Percentiles rank a stretch among this genome's conserved stretches.
These are phyloP conservation scores for Bufo bufo DNA, from an alignment of 2,113 vertebrate genomes.

Conservation along the genomic window DNA sequence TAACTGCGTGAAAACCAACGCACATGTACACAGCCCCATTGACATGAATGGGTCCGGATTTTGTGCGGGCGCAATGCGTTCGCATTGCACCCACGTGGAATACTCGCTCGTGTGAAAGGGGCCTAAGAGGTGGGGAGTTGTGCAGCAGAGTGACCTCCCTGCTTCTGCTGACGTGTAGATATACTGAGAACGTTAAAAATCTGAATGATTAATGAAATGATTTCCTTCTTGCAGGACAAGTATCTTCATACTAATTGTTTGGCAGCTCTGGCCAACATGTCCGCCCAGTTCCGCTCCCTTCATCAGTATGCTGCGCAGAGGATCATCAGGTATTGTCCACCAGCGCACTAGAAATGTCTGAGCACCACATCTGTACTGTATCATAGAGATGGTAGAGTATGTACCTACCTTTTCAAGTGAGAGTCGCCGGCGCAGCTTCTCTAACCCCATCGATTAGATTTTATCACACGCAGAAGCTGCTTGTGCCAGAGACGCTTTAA, in stretches of 20 bases:
- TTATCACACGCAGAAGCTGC: background rate
- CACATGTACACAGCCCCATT: no score
- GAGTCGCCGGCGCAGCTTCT: background rate
- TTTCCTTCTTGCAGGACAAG: slow-evolving; percentile 83
- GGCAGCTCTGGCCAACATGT: slow-evolving; percentile 98
- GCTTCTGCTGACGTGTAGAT: no score
- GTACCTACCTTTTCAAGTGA: background rate
- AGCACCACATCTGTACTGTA: background rate
- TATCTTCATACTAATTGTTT: slow-evolving; percentile 98
- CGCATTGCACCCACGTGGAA: no score
- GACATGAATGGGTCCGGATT: no score
- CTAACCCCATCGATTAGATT: background rate
- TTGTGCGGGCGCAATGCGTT: no score
- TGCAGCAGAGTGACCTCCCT: no score
- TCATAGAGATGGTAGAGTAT: background rate
- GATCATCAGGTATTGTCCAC: slow-evolving; percentile 88
- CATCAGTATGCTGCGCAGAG: slow-evolving; percentile 98
- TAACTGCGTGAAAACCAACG: no score
- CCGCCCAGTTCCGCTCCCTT: slow-evolving; percentile 92
- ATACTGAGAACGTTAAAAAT: no score
- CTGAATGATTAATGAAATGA: background rate
- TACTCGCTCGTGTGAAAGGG: no score
- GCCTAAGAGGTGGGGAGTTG: no score
- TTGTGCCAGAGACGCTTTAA: background rate
- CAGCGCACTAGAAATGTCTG: background rate